Conservation (phyloP, 1,140 invertebrate species). For the Andricus grossulariae region DNA sequence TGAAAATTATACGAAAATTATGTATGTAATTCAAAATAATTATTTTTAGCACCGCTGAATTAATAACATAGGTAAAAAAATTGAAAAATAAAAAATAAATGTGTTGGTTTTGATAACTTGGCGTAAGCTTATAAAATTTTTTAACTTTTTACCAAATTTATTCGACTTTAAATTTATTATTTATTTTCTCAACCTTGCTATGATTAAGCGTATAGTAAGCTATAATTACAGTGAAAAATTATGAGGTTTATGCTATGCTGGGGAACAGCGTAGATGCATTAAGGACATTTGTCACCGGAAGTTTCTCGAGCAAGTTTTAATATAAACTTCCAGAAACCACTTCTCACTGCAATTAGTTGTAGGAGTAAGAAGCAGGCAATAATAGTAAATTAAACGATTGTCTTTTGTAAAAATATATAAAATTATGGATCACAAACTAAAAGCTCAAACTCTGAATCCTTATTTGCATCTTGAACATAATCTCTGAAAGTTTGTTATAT, state of each 20-base stretch:
- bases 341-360: neutral
- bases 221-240: conserved; percentile 18
- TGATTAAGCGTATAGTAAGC: conserved; percentile 7
- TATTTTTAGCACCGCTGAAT: too few species aligned
- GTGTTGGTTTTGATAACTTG: too few species aligned
- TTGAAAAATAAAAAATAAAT: too few species aligned
- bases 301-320: conserved; percentile 21
- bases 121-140: too few species aligned
- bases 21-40: too few species aligned
- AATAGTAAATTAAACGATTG: conserved; percentile 5
- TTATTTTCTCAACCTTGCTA: neutral
- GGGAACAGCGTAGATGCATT: conserved; percentile 16
- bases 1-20: too few species aligned
- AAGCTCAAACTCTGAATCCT: too few species aligned
- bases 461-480: too few species aligned
- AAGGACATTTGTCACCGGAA: conserved; percentile 22
- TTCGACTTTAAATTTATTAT: neutral
- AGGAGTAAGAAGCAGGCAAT: neutral
- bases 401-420: neutral
- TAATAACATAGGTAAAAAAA: too few species aligned
- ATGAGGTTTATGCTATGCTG: neutral
- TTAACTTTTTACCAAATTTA: neutral
- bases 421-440: too few species aligned
- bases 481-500: too few species aligned
- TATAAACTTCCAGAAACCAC: conserved; percentile 16